phyloP scores from a whole-genome alignment of 2,113 vertebrate genomes.

The Rhynchomys soricoides region DNA sequence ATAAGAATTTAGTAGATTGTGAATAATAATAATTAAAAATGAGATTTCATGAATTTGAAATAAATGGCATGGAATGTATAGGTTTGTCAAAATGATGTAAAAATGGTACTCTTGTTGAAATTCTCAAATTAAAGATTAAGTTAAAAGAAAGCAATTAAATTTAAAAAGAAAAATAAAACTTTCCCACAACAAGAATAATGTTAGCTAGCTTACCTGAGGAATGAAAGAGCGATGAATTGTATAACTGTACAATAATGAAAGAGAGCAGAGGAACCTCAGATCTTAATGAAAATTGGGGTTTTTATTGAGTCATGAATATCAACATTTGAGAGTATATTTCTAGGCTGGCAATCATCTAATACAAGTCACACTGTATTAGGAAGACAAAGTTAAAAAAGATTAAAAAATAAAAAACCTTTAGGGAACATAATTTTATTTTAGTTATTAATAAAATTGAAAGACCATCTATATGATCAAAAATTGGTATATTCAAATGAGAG shows the following conservation, averaged over 20 bases:
- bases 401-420: neutral
- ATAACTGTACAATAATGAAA: neutral
- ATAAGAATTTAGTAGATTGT: neutral
- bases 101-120: neutral
- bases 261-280: neutral
- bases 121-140: neutral
- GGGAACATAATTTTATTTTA: neutral
- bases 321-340: neutral
- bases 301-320: neutral
- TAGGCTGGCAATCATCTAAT: neutral
- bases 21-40: neutral
- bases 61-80: no score
- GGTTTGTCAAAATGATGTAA: neutral
- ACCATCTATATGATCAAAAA: neutral
- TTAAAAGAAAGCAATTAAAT: neutral
- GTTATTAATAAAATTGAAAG: neutral
- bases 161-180: neutral
- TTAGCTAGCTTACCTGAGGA: no score
- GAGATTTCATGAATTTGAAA: neutral
- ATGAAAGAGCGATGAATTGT: neutral
- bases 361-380: no score
- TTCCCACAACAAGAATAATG: neutral
- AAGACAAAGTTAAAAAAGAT: neutral
- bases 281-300: neutral
- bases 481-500: neutral